Base-by-base conservation (phyloP, 2,797 vertebrate genomes). In the Cirrhinus molitorella region DNA sequence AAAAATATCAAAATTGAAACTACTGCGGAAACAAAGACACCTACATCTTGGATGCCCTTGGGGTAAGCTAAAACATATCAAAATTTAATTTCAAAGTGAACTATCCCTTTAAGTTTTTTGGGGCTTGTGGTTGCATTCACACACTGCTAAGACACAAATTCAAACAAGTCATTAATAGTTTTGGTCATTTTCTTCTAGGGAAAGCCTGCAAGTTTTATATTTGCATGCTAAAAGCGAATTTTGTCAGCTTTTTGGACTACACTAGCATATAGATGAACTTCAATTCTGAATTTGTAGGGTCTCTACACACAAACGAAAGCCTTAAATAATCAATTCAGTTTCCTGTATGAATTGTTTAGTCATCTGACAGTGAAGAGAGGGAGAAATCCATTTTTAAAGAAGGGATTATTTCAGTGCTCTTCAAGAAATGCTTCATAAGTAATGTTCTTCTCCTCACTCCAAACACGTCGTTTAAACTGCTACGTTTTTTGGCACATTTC, bases 391-490 rank as follows among this genome's bases (percentile, higher is more conserved):
- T 21, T 75, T 65, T 75, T 31, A 76, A 82, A 83, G 49, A 66
- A 66, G 23, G 73, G 72, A 83, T 83, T 76, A 83, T 45, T 68
- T 45, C 61, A 53, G 55, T 66, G n/a, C 28, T 65, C 28, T 67
- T 76, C n/a, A 83, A n/a, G 73, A 76, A 74, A 28, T 8, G 2
- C 17, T 81, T 47, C 51, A 21, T 25, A 81, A 51, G 55, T 47
- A 51, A 47, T 49, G 28, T 23, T 31, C 19, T 51, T 66, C 19
- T 28, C 43, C 23, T n/a, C 28, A 34, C 25, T 25, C 17, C 40
- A 47, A 21, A 77, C 23, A 13, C 6, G 3, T 40, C 13, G 23
- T n/a, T 14, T 40, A 57, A 57, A 31, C 57, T 78, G 57, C 43
- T 17, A 55, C n/a, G 61, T 43, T 59, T 4, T 2, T 40, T 47